phyloP scores from a whole-genome alignment of 1,140 invertebrate species.

The Nomia melanderi region DNA sequence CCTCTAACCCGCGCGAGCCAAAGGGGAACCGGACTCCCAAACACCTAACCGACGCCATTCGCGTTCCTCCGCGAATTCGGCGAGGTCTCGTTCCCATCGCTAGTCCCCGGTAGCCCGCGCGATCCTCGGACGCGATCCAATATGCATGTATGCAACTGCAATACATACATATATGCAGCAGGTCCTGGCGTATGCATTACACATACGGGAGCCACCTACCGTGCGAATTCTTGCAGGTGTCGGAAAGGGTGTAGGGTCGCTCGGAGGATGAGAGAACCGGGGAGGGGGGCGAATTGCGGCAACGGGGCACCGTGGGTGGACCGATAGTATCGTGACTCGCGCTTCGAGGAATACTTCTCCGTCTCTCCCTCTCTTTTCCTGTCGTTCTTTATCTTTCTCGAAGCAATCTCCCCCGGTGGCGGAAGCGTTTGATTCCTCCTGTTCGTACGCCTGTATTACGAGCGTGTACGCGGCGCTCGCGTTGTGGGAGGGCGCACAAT shows the following conservation, averaged over 20 bases:
- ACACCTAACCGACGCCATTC: neutral
- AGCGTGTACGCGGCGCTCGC: conserved; percentile 12
- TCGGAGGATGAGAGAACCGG: neutral
- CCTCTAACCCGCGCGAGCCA: too few species aligned
- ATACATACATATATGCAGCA: conserved; percentile 58
- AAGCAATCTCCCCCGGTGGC: conserved; percentile 29
- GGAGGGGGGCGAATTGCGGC: neutral
- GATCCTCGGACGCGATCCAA: conserved; percentile 17
- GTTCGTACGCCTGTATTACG: conserved; percentile 52
- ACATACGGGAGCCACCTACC: conserved; percentile 59
- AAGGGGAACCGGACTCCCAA: neutral
- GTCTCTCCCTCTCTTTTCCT: neutral
- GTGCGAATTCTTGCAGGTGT: conserved; percentile 69
- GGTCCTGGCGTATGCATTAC: conserved; percentile 26
- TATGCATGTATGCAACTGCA: conserved; percentile 51
- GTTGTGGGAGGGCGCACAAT: conserved; percentile 41
- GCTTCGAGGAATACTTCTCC: conserved; percentile 39
- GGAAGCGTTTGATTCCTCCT: conserved; percentile 50
- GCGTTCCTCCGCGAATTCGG: neutral
- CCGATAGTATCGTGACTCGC: conserved; percentile 61
- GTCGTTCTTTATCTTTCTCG: too few species aligned
- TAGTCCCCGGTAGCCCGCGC: conserved; percentile 12
- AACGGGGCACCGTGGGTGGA: conserved; percentile 39
- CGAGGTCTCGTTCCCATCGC: conserved; percentile 34
- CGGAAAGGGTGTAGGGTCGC: conserved; percentile 34